phyloP scores from a whole-genome alignment of 2,888 invertebrate species.

The Anaspis maculata region DNA sequence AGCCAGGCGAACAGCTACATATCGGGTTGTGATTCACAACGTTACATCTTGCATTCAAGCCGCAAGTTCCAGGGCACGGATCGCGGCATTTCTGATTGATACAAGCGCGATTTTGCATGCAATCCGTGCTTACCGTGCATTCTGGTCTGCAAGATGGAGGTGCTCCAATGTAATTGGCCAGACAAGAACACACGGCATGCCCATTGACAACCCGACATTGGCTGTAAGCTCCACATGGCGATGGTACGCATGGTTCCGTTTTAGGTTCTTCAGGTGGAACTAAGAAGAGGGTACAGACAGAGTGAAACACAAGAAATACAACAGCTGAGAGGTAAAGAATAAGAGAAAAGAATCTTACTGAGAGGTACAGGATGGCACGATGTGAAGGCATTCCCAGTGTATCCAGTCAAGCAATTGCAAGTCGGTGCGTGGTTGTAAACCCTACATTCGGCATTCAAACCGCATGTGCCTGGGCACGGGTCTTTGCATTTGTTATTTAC shows the following conservation, averaged over 20 bases:
- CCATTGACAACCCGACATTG: constrained; percentile 63
- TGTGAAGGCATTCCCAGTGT: constrained; percentile 69
- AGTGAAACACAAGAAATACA: constrained; percentile 9
- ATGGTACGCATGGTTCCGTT: constrained; percentile 53
- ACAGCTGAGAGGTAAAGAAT: constrained; percentile 10
- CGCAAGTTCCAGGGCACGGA: constrained; percentile 79
- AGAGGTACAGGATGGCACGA: constrained; percentile 56
- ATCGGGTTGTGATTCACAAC: constrained; percentile 80
- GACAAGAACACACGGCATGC: constrained; percentile 75
- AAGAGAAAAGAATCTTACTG: constrained; percentile 31
- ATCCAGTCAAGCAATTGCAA: constrained; percentile 65
- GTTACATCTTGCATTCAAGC: constrained; percentile 70
- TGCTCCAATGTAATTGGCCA: constrained; percentile 67
- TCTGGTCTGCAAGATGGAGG: constrained; percentile 72
- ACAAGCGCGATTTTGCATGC: constrained; percentile 72
- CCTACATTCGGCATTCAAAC: constrained; percentile 73
- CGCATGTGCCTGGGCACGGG: constrained; percentile 77
- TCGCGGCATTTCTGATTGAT: constrained; percentile 71
- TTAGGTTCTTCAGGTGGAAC: constrained; percentile 31
- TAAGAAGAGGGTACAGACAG: constrained; percentile 16
- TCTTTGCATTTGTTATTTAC: constrained; percentile 76
- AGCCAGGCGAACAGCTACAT: constrained; percentile 70
- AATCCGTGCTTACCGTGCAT: constrained; percentile 77
- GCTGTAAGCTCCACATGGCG: constrained; percentile 76
- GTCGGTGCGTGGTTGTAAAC: constrained; percentile 77